These are phyloP conservation scores for Tokudaia muenninki DNA, from an alignment of 2,797 vertebrate species.

Conservation along the genomic window DNA sequence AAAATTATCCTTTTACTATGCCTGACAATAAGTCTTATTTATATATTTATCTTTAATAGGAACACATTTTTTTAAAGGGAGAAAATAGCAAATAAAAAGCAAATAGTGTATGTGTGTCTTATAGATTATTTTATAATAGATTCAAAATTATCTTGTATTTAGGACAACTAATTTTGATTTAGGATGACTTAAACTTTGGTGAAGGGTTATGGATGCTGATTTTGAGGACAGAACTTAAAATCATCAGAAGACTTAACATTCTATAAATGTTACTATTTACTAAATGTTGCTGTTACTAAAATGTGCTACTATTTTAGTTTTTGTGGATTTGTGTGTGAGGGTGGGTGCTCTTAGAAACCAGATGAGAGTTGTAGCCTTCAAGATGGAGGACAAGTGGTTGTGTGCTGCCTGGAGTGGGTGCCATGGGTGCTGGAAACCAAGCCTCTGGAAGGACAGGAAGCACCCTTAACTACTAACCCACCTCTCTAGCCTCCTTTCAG, in stretches of 20 bases:
- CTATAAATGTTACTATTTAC: slow-evolving; percentile 4
- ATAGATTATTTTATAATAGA: slow-evolving; percentile 51
- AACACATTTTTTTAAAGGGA: slow-evolving; percentile 57
- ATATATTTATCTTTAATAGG: slow-evolving; percentile 44
- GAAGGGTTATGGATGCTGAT: slow-evolving; percentile 18
- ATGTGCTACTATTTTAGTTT: slow-evolving; percentile 38
- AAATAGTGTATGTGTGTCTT: not conserved
- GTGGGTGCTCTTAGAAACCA: not conserved
- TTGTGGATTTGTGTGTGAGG: not conserved
- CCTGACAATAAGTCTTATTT: slow-evolving; percentile 8
- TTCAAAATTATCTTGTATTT: slow-evolving; percentile 60
- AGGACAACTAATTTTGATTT: slow-evolving; percentile 63
- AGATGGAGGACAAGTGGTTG: not conserved
- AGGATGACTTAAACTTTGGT: slow-evolving; percentile 46
- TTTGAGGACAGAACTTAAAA: slow-evolving; percentile 59
- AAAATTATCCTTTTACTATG: slow-evolving; percentile 49
- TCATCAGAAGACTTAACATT: slow-evolving; percentile 32
- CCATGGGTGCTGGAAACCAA: not conserved
- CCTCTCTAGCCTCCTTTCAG: not conserved
- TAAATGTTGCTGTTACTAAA: not conserved
- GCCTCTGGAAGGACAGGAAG: not conserved
- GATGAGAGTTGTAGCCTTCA: not conserved
- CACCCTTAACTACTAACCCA: not conserved
- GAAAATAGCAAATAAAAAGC: slow-evolving; percentile 13
- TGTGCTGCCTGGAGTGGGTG: fast-evolving